Conservation (phyloP, 2,888 invertebrate species). For the Tetragonula carbonaria region DNA sequence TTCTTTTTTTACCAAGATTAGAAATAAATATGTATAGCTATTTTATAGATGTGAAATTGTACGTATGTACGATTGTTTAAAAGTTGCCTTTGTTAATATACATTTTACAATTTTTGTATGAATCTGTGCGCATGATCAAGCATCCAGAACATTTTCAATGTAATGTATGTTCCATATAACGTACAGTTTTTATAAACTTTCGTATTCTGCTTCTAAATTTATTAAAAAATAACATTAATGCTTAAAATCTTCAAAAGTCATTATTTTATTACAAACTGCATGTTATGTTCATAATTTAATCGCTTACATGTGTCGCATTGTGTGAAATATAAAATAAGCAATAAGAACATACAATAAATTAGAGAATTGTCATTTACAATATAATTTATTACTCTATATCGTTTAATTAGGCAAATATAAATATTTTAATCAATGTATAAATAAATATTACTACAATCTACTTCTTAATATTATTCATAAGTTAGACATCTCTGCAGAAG, state of each 20-base stretch:
- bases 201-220: too few relatives aligned
- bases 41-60: not conserved
- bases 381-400: constrained; percentile 11
- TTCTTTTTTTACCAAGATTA: not conserved
- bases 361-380: constrained; percentile 14
- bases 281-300: not conserved
- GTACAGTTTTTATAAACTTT: too few relatives aligned
- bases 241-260: not conserved
- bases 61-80: not conserved
- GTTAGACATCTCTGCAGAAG: not conserved
- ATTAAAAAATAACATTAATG: not conserved
- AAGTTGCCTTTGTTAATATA: not conserved
- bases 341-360: constrained; percentile 2
- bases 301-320: not conserved
- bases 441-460: constrained; percentile 16
- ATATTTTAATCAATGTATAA: constrained; percentile 18
- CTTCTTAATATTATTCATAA: constrained; percentile 10
- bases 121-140: too few relatives aligned
- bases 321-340: not conserved
- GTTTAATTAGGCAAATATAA: constrained; percentile 11
- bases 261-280: not conserved
- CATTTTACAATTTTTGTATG: not conserved
- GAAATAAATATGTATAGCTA: not conserved
- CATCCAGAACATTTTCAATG: too few relatives aligned
- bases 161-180: too few relatives aligned